Evolutionary conservation across 2,113 vertebrate genomes (phyloP).

Genomic region (Anarrhichthys ocellatus): DNA sequence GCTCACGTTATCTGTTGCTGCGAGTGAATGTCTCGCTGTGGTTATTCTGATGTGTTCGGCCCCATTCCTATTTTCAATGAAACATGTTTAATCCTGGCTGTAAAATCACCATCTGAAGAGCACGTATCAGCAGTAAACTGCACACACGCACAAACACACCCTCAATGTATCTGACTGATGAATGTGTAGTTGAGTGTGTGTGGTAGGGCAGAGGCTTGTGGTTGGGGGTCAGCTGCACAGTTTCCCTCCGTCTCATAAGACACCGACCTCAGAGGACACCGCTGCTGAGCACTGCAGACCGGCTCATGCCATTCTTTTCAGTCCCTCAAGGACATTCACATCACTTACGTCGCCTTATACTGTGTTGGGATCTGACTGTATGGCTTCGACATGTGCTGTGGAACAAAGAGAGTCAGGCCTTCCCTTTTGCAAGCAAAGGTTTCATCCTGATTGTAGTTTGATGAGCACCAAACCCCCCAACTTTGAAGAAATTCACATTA

Average conservation of each 20-base stretch:
- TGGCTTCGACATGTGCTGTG: no score
- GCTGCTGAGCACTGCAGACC: conserved; percentile 32
- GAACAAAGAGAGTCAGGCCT: no score
- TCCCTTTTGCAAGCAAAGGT: no score
- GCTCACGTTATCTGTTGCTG: conserved; percentile 38
- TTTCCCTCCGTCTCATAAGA: conserved; percentile 49
- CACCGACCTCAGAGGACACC: conserved; percentile 41
- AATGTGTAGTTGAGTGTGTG: conserved; percentile 15
- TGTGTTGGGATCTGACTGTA: no score
- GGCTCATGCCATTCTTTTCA: conserved; percentile 37
- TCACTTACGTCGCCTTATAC: conserved; percentile 18
- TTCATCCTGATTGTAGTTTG: no score
- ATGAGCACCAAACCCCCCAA: no score
- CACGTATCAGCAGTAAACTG: conserved; percentile 1
- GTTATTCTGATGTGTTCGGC: not conserved
- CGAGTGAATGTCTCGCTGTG: conserved; percentile 1
- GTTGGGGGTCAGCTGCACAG: conserved; percentile 22
- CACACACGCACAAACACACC: not conserved
- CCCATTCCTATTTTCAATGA: conserved; percentile 15
- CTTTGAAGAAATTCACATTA: no score
- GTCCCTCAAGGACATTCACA: conserved; percentile 43
- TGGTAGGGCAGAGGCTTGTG: conserved; percentile 7
- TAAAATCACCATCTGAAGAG: not conserved
- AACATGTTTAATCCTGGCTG: conserved; percentile 17
- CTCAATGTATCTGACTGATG: conserved; percentile 30